phyloP scores from a whole-genome alignment of 1,140 invertebrate genomes.

The Pseudomyrmex pallidus region DNA sequence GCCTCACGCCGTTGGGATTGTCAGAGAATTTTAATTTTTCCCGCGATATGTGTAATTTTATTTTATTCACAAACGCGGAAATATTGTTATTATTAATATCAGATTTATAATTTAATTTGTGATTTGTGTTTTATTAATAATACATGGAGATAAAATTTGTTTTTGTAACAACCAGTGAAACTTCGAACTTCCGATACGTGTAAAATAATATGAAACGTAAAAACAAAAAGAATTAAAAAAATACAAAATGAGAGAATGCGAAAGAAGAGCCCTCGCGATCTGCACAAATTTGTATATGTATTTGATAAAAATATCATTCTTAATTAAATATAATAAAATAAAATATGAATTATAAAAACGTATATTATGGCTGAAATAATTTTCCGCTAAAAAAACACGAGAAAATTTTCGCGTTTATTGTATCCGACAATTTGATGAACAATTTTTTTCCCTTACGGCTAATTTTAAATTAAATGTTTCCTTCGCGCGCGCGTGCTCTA shows the following conservation, averaged over 20 bases:
- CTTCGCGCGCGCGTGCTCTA: not conserved
- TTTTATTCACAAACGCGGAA: not conserved
- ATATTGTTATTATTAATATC: slow-evolving; percentile 5
- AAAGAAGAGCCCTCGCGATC: no score
- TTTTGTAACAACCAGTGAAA: not conserved
- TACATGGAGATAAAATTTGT: not conserved
- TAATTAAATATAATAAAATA: no score
- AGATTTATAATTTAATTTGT: not conserved
- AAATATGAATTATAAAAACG: no score
- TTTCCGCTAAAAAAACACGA: not conserved
- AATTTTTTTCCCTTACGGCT: not conserved
- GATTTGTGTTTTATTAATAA: slow-evolving; percentile 3
- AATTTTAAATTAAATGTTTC: not conserved
- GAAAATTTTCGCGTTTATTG: not conserved
- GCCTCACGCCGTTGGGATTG: not conserved
- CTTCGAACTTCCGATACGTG: not conserved
- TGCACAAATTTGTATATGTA: no score
- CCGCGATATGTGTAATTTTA: not conserved
- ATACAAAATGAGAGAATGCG: no score
- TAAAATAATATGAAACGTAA: not conserved
- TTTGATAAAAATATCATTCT: no score
- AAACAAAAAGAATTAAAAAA: not conserved
- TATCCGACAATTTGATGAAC: not conserved
- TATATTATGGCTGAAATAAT: no score
- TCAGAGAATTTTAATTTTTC: slow-evolving; percentile 6